Evolutionary conservation across 2,797 vertebrate species (phyloP).

Genomic region (Hoplostethus atlanticus): DNA sequence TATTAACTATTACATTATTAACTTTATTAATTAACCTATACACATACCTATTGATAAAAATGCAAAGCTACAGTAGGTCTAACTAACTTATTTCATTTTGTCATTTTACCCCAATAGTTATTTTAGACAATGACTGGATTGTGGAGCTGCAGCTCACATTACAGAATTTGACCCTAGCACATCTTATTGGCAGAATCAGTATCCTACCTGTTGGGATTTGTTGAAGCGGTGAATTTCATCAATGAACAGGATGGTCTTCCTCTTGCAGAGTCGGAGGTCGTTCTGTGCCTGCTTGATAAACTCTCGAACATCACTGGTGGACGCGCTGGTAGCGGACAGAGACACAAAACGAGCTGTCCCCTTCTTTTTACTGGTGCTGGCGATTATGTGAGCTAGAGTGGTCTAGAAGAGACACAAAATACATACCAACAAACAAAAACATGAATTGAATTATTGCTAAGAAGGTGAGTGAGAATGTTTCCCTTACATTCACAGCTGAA

Average conservation of each 20-base stretch:
- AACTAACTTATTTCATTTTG: not conserved
- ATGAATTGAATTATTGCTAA: not conserved
- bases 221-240: slow-evolving; percentile 99
- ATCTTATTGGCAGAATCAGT: not conserved
- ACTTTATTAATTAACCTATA: no score
- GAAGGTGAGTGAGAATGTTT: not conserved
- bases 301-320: slow-evolving; percentile 92
- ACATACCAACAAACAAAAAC: not conserved
- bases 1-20: no score
- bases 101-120: not conserved
- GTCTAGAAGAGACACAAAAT: slow-evolving; percentile 85
- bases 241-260: slow-evolving; percentile 96
- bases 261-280: slow-evolving; percentile 94
- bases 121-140: slow-evolving; percentile 5
- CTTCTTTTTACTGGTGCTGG: slow-evolving; percentile 90
- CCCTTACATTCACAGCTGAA: no score
- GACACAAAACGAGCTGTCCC: slow-evolving; percentile 89
- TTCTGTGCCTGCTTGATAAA: slow-evolving; percentile 97
- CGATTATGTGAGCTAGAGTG: slow-evolving; percentile 95
- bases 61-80: no score
- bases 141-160: not conserved
- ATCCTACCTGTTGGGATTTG: slow-evolving; percentile 95
- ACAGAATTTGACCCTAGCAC: not conserved
- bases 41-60: no score
- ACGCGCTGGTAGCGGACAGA: slow-evolving; percentile 93